Evolutionary conservation across 2,113 vertebrate genomes (phyloP).

Genomic region (Lamprologus lemairii): DNA sequence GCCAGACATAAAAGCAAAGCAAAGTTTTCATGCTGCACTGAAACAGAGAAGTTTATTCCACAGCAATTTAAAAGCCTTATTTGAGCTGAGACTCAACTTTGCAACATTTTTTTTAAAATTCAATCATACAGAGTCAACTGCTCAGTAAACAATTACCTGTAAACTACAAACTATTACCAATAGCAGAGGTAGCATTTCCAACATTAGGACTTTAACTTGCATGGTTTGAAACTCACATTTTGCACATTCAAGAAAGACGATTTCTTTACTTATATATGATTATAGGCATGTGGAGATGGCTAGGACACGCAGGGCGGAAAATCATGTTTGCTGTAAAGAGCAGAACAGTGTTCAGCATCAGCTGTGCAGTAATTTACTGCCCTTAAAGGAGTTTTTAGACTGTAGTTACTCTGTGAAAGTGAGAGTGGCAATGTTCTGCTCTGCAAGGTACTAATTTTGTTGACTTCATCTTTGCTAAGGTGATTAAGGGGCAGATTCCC

Average conservation of each 20-base stretch:
- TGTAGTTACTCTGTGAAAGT: not conserved
- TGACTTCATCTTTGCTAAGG: constrained; percentile 6
- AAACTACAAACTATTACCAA: not conserved
- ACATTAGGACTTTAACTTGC: not conserved
- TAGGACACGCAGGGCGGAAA: not conserved
- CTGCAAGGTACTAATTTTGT: not conserved
- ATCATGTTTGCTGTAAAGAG: not conserved
- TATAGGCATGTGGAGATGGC: not conserved
- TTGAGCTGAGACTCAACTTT: not conserved
- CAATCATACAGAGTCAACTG: not conserved
- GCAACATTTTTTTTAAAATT: not conserved
- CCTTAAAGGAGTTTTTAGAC: not conserved
- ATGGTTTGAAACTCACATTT: not conserved
- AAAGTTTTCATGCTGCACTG: not conserved
- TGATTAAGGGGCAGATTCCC: constrained; percentile 4
- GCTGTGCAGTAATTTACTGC: not conserved
- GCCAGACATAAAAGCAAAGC: not conserved
- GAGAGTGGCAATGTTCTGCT: not conserved
- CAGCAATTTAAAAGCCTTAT: not conserved
- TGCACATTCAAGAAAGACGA: not conserved
- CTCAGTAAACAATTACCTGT: not conserved
- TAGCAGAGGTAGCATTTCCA: not conserved
- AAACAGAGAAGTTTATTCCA: not conserved
- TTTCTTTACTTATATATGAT: not conserved
- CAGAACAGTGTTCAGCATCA: not conserved